phyloP scores from a whole-genome alignment of 2,888 invertebrate species.

The Agonopterix heracliana region DNA sequence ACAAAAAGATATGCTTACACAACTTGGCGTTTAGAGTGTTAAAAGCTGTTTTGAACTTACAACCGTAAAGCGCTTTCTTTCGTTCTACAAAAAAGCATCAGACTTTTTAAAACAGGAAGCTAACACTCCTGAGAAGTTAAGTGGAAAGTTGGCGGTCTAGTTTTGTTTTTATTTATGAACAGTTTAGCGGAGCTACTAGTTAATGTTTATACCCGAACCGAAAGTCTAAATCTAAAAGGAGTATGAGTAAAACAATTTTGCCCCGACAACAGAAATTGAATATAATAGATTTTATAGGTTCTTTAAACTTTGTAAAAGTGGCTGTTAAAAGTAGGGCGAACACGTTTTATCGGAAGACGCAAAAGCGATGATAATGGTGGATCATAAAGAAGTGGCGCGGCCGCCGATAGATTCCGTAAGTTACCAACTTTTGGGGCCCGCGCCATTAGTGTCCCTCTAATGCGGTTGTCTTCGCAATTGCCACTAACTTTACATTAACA shows the following conservation, averaged over 20 bases:
- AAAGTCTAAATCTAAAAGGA: not conserved
- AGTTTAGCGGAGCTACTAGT: constrained; percentile 32
- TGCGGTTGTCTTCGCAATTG: constrained; percentile 41
- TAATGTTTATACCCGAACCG: constrained; percentile 24
- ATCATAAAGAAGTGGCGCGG: constrained; percentile 65
- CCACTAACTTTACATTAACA: constrained; percentile 36
- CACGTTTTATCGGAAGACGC: constrained; percentile 71
- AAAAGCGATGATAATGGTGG: constrained; percentile 68
- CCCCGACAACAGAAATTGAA: constrained; percentile 43
- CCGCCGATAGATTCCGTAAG: constrained; percentile 67
- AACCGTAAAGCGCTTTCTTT: constrained; percentile 59
- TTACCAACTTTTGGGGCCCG: constrained; percentile 62
- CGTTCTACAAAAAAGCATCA: constrained; percentile 52
- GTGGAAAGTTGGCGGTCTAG: constrained; percentile 64
- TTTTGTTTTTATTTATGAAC: constrained; percentile 57
- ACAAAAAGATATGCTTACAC: constrained; percentile 12
- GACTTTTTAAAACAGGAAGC: constrained; percentile 69
- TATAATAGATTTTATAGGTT: constrained; percentile 56
- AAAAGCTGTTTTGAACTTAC: constrained; percentile 67
- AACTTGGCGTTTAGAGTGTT: constrained; percentile 34
- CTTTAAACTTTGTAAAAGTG: constrained; percentile 54
- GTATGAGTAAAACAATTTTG: constrained; percentile 14
- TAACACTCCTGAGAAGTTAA: constrained; percentile 69
- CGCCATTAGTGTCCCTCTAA: constrained; percentile 63
- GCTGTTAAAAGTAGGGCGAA: constrained; percentile 61